phyloP scores from a whole-genome alignment of 2,797 vertebrate genomes.

The Poeciliopsis turneri region DNA sequence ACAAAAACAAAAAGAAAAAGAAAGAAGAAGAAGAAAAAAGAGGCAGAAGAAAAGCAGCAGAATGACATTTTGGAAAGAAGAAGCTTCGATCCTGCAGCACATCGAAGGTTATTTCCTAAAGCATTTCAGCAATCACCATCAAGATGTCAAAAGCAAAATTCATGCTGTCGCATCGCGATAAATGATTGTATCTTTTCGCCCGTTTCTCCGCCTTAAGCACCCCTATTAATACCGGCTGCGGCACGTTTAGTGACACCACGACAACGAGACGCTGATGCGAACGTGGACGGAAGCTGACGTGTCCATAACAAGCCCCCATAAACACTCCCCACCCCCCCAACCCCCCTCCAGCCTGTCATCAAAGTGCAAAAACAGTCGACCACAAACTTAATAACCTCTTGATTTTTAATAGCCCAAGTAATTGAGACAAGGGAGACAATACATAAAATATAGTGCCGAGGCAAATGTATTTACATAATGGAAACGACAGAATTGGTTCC shows the following conservation, averaged over 20 bases:
- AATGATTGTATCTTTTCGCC: not conserved
- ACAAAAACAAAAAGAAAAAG: no score
- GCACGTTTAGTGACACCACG: slow-evolving; percentile 27
- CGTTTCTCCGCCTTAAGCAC: not conserved
- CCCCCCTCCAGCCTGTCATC: slow-evolving; percentile 55
- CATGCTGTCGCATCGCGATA: not conserved
- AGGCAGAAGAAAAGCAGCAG: not conserved
- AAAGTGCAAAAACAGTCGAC: slow-evolving; percentile 69
- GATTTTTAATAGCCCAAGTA: slow-evolving; percentile 85
- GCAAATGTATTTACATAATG: slow-evolving; percentile 89
- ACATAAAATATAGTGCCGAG: slow-evolving; percentile 82
- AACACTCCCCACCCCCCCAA: slow-evolving; percentile 33
- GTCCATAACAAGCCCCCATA: slow-evolving; percentile 67
- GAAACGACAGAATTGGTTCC: slow-evolving; percentile 86
- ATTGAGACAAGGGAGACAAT: slow-evolving; percentile 83
- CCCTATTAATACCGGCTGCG: slow-evolving; percentile 19
- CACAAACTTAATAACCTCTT: slow-evolving; percentile 69
- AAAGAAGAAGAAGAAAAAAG: no score
- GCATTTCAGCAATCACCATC: slow-evolving; percentile 25
- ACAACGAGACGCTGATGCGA: slow-evolving; percentile 36
- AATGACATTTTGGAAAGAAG: slow-evolving; percentile 37
- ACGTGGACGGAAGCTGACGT: slow-evolving; percentile 67
- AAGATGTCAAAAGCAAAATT: not conserved
- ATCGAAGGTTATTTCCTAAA: slow-evolving; percentile 26
- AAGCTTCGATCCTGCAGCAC: not conserved